Evolutionary conservation across 2,797 vertebrate species (phyloP), one percentile per base, ranked within the genome.

Genomic region (Masticophis lateralis): DNA sequence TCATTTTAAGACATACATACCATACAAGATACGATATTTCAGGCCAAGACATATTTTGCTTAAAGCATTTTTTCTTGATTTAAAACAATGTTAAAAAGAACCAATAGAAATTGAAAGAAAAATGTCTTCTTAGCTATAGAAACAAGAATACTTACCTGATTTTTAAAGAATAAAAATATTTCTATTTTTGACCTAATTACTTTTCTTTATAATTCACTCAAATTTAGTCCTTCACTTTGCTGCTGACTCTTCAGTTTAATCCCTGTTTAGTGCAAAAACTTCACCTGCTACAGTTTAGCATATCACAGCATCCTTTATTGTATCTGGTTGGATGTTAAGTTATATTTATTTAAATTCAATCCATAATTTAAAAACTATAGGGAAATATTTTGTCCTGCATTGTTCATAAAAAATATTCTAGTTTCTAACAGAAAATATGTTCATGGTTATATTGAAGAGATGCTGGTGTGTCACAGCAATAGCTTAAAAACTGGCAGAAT

Each of bases 401-500:
- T 94, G 0, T 83, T 90, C 90, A 91, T 5, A 86, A 53, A 91
- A 93, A 93, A 57, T 0, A 4, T 87, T 63, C 92, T 59, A 43
- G 90, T 43, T 94, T 93, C 86, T 91, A 56, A 69, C 4, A 1
- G 9, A 93, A 94, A 92, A 57, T 87, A 43, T 63, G 86, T 74
- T 86, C 37, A 47, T 32, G 12, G 87, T 79, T 16, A 88, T 96
- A 90, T 86, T 59, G 2, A 83, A 5, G 60, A 95, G 55, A 43
- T 51, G 87, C 55, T 93, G 91, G 5, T 59, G 25, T 95, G 94
- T 93, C 43, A 92, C 51, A 91, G n/a, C n/a, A 94, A 90, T 96
- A 95, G 9, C 55, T 88, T 94, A 95, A 93, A 37, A 94, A 91
- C 94, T 90, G 43, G 74, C 89, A 93, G 88, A 95, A 95, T 87